These are phyloP conservation scores for Cygnus olor DNA, from an alignment of 2,797 vertebrate species.

Conservation along the genomic window DNA sequence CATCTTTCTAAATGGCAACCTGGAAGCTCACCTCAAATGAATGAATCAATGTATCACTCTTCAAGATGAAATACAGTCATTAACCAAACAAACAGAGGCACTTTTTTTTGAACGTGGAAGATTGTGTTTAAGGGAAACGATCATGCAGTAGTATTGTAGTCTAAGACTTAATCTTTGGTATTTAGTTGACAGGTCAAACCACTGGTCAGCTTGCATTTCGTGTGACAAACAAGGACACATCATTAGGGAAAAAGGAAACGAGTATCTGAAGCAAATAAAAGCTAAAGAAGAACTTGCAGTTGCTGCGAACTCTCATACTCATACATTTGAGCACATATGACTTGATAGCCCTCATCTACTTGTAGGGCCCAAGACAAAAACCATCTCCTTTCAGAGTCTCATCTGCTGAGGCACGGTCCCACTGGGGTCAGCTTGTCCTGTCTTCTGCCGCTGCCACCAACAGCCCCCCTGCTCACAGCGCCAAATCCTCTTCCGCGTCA, in stretches of 20 bases:
- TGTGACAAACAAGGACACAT: not conserved
- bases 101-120: fast-evolving
- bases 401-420: not conserved
- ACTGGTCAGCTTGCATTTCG: not conserved
- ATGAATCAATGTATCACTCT: conserved; percentile 17
- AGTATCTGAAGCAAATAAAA: not conserved
- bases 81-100: not conserved
- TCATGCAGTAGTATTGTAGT: not conserved
- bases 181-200: not conserved
- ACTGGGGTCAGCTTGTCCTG: not conserved
- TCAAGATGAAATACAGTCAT: not conserved
- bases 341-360: not conserved
- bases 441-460: not conserved
- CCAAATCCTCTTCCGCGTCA: fast-evolving
- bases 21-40: conserved; percentile 10
- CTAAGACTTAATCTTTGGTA: not conserved
- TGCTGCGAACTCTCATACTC: not conserved
- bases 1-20: conserved; percentile 29
- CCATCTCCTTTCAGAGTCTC: not conserved
- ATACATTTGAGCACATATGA: not conserved
- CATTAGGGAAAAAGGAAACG: not conserved
- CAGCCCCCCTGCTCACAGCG: not conserved
- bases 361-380: not conserved
- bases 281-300: not conserved
- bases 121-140: not conserved